Evolutionary conservation across 2,797 vertebrate species (phyloP), one percentile per base, ranked within the genome.

Genomic region (Limosa lapponica): DNA sequence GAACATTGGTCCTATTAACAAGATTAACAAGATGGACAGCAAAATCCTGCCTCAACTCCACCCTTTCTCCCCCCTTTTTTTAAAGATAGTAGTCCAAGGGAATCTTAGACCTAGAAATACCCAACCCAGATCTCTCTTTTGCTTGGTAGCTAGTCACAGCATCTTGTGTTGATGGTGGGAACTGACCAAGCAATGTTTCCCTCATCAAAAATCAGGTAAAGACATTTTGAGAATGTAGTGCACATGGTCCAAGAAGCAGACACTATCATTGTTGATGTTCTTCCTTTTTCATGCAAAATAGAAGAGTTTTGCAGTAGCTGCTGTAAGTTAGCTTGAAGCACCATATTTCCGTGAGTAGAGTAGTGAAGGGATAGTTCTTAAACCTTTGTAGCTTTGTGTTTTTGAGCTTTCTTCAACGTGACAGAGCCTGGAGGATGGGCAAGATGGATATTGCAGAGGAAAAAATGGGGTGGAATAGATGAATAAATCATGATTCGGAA

Each of bases 201-300:
- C 32, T 48, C 15, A 57, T 48, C 30, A 71, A 34, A 86, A 74
- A 51, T 44, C 25, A 52, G 5, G 7, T 65, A 13, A 87, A 81
- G 44, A 4, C 1, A 41, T 44, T 82, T 36, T 57, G 34, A 64
- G 28, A 15, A 37, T 0, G 0, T 32, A 67, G 32, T 6, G 9
- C 32, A 8, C 12, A 0, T 27, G 34, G 13, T 57, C 25, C 23
- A 58, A 32, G 27, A 83, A 64, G 19, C 36, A 78, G 30, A 58
- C 28, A 10, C 10, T n/a, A 27, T 2, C 8, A 39, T 17, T 32
- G 20, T 11, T 73, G 37, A 20, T 65, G 14, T 24, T 70, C 23
- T 49, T 66, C 9, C 15, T 55, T 77, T 82, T 46, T 51, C 18
- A 20, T 5, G 4, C 15, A 64, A 64, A 49, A 16, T n/a, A 41